phyloP scores from a whole-genome alignment of 2,888 invertebrate genomes.

The Schrankia costaestrigalis region DNA sequence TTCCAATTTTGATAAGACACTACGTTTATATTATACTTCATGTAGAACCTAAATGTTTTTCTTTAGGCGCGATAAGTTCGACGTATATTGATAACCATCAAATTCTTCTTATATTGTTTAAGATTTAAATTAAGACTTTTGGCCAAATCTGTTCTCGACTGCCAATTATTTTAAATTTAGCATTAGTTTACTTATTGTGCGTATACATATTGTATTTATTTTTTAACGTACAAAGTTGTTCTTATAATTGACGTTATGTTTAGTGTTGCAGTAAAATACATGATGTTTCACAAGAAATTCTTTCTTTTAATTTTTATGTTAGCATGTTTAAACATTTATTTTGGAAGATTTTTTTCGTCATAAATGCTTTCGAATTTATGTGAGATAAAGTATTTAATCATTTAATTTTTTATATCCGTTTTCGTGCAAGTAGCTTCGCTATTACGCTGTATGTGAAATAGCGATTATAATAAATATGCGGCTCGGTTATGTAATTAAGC shows the following conservation, averaged over 20 bases:
- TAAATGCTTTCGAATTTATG: constrained; percentile 37
- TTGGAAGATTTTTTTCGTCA: constrained; percentile 72
- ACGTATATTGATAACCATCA: too few species aligned
- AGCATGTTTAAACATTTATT: constrained; percentile 71
- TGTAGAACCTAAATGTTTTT: too few species aligned
- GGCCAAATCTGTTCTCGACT: constrained; percentile 61
- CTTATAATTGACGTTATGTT: constrained; percentile 66
- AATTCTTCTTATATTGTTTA: too few species aligned
- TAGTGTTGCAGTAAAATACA: constrained; percentile 72
- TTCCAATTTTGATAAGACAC: constrained; percentile 11
- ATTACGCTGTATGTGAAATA: constrained; percentile 32
- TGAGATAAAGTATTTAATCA: constrained; percentile 33
- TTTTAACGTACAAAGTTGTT: constrained; percentile 52
- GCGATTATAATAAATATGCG: constrained; percentile 15
- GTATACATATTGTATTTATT: constrained; percentile 48
- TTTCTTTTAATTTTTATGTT: constrained; percentile 54
- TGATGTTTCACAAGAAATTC: constrained; percentile 58
- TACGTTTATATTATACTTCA: too few species aligned
- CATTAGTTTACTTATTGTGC: constrained; percentile 36
- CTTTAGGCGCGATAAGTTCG: constrained; percentile 5
- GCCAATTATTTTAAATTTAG: constrained; percentile 60
- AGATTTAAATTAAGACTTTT: constrained; percentile 40
- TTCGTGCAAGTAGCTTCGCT: constrained; percentile 71
- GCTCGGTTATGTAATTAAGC: constrained; percentile 25
- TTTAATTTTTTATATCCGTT: constrained; percentile 39